These are phyloP conservation scores for Drosophila histrio DNA, from an alignment of 2,888 invertebrate genomes.

Conservation along the genomic window DNA sequence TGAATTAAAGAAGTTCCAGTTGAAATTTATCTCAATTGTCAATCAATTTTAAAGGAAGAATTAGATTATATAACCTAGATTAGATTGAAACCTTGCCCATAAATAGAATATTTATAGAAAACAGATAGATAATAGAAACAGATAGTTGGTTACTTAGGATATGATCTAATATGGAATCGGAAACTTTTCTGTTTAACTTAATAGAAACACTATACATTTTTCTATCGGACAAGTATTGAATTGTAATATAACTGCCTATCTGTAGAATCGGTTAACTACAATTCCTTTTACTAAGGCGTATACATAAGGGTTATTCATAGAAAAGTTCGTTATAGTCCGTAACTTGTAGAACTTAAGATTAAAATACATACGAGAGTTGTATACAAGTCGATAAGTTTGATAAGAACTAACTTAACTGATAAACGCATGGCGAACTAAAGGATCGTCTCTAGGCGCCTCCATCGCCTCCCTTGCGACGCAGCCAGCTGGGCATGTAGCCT, in stretches of 20 bases:
- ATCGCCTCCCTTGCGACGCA: conserved; percentile 83
- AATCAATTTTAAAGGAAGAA: not conserved
- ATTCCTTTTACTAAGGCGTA: conserved; percentile 11
- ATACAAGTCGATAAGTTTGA: conserved; percentile 55
- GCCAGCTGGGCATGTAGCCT: conserved; percentile 86
- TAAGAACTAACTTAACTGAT: conserved; percentile 74
- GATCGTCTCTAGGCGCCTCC: conserved; percentile 14
- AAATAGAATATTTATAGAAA: too few relatives aligned
- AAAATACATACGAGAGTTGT: conserved; percentile 46
- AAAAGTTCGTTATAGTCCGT: conserved; percentile 36
- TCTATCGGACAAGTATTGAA: not conserved
- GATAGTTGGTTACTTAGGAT: not conserved
- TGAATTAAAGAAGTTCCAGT: not conserved
- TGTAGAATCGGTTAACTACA: conserved; percentile 37
- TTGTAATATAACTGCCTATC: not conserved
- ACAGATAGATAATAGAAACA: too few relatives aligned
- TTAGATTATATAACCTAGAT: too few relatives aligned
- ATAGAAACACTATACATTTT: not conserved
- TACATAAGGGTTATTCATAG: conserved; percentile 37
- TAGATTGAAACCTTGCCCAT: too few relatives aligned
- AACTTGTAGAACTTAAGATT: conserved; percentile 52
- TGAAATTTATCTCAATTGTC: not conserved
- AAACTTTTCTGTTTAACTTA: not conserved
- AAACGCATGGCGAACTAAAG: conserved; percentile 57
- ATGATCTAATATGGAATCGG: not conserved